These are phyloP conservation scores for Trachythela sp. DNA, from an alignment of 64 coral and sea anemone species.

Conservation along the genomic window DNA sequence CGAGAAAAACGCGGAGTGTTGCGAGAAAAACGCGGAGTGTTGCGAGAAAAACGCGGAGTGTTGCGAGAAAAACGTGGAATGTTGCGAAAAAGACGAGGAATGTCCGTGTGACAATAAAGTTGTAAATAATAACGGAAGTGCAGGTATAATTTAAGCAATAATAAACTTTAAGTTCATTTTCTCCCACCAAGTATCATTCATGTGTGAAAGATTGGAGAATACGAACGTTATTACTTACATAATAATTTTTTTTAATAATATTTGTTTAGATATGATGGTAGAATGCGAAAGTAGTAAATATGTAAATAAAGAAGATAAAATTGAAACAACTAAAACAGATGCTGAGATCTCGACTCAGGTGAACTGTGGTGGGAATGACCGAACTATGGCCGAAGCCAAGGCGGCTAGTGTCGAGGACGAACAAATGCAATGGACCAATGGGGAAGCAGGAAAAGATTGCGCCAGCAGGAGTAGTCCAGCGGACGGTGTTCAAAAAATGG, in stretches of 20 bases:
- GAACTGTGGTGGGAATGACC: conserved; percentile 48
- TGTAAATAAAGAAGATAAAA: conserved; percentile 27
- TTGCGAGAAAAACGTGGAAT: conserved; percentile 61
- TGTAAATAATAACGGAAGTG: background rate
- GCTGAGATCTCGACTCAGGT: conserved; percentile 60
- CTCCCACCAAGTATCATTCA: no score
- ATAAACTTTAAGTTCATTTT: no score
- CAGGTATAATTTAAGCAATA: background rate
- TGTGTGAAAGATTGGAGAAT: no score
- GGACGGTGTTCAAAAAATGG: conserved; percentile 26
- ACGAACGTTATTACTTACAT: no score
- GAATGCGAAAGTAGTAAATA: background rate
- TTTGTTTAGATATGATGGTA: background rate
- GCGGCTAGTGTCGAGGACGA: conserved; percentile 16
- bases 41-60: background rate
- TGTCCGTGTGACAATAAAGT: background rate
- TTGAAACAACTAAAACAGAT: conserved; percentile 47
- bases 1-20: no score
- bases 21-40: no score
- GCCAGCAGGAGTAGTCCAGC: background rate
- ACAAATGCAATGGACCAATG: conserved; percentile 49
- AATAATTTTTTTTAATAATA: background rate
- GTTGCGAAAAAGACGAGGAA: conserved; percentile 39
- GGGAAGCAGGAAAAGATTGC: conserved; percentile 6
- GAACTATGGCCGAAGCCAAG: background rate